Evolutionary conservation across 2,797 vertebrate species (phyloP).

Genomic region (Dipus sagitta): DNA sequence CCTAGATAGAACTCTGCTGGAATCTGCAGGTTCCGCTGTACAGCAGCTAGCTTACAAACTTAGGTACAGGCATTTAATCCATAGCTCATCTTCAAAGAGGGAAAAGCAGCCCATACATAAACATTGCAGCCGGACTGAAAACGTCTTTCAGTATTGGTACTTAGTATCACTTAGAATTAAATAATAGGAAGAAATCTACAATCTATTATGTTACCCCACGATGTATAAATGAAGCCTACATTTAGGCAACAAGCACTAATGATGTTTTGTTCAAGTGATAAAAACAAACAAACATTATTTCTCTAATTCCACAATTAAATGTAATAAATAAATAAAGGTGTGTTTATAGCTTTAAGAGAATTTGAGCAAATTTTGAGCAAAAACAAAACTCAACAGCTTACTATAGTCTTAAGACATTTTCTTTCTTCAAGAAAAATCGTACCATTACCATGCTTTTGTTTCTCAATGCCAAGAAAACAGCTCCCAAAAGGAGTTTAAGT

Average conservation of each 20-base stretch:
- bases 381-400: slow-evolving; percentile 9
- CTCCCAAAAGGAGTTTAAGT: neutral
- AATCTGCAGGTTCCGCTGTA: slow-evolving; percentile 66
- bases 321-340: slow-evolving; percentile 5
- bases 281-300: neutral
- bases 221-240: neutral
- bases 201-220: neutral
- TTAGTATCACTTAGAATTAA: too few species aligned
- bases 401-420: neutral
- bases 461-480: neutral
- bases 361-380: neutral
- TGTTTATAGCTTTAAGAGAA: neutral
- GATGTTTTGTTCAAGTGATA: slow-evolving; percentile 1
- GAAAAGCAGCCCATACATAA: slow-evolving; percentile 22
- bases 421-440: slow-evolving; percentile 40
- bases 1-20: slow-evolving; percentile 51
- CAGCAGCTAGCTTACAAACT: slow-evolving; percentile 49
- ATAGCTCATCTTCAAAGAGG: slow-evolving; percentile 62
- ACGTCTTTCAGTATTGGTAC: slow-evolving; percentile 11
- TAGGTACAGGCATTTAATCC: slow-evolving; percentile 65
- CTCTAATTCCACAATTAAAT: neutral
- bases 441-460: neutral
- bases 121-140: slow-evolving; percentile 20
- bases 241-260: slow-evolving; percentile 28
- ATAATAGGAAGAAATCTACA: neutral